phyloP scores from a whole-genome alignment of 2,113 vertebrate genomes.

The Canis aureus region DNA sequence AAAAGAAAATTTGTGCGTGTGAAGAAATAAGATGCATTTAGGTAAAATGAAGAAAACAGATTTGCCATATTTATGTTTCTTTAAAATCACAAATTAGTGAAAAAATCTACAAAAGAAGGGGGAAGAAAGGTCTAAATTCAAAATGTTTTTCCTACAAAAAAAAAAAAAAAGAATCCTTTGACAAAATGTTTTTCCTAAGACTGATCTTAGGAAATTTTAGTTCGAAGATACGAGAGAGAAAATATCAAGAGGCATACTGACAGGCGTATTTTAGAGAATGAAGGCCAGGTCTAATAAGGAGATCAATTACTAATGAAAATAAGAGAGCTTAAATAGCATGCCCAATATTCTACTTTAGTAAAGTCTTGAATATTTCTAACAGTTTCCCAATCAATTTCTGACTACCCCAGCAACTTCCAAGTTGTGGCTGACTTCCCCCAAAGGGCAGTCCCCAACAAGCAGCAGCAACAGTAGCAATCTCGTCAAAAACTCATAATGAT shows the following conservation, averaged over 20 bases:
- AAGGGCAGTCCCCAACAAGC: background rate
- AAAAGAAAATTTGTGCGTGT: background rate
- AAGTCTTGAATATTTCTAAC: background rate
- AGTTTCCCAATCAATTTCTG: background rate
- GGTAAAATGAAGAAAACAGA: background rate
- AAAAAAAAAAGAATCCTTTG: too few relatives aligned
- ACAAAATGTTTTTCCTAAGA: background rate
- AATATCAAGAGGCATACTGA: background rate
- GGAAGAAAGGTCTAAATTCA: background rate
- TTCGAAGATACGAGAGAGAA: background rate
- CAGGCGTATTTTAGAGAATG: slow-evolving; percentile 35
- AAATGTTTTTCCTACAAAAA: background rate
- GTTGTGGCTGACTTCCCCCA: background rate
- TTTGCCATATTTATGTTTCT: background rate
- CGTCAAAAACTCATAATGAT: background rate
- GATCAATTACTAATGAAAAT: background rate
- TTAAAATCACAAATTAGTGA: slow-evolving; percentile 29
- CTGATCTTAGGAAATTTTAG: background rate
- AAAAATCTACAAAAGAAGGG: background rate
- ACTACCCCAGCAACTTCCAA: background rate
- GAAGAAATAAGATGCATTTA: slow-evolving; percentile 23
- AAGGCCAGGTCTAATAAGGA: background rate
- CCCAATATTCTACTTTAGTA: background rate
- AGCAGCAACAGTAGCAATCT: background rate
- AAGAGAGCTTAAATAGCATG: background rate